Evolutionary conservation across 2,113 vertebrate species (phyloP).

Genomic region (Tenebrosternarchus preto): DNA sequence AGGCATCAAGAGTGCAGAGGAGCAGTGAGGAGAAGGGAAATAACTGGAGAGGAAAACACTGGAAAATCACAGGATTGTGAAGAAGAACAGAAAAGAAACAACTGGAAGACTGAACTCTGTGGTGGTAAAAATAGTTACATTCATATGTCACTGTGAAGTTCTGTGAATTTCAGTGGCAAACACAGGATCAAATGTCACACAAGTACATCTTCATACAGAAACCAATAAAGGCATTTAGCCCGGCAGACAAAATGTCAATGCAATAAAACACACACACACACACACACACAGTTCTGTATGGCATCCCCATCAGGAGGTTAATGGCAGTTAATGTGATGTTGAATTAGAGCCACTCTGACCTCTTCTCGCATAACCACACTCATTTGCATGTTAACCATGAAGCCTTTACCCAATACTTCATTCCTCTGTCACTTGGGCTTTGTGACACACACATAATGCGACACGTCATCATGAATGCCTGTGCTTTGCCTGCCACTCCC

Average conservation of each 20-base stretch:
- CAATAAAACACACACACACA: constrained; percentile 23
- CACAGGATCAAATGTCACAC: not conserved
- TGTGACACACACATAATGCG: constrained; percentile 38
- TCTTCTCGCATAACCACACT: constrained; percentile 22
- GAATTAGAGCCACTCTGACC: constrained; percentile 42
- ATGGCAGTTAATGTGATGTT: constrained; percentile 45
- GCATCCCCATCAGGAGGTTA: not conserved
- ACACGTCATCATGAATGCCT: constrained; percentile 14
- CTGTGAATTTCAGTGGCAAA: not conserved
- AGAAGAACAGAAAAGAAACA: too few relatives aligned
- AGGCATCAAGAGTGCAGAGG: too few relatives aligned
- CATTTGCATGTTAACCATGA: constrained; percentile 49
- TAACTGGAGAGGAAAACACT: too few relatives aligned
- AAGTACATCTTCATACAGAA: not conserved
- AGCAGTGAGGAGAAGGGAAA: too few relatives aligned
- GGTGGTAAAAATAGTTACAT: too few relatives aligned
- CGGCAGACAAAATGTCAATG: not conserved
- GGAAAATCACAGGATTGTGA: too few relatives aligned
- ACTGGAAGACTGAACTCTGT: not conserved
- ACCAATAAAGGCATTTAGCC: not conserved
- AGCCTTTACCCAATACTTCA: constrained; percentile 1
- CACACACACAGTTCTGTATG: not conserved
- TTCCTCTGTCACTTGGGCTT: constrained; percentile 19
- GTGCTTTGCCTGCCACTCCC: not conserved
- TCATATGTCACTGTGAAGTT: not conserved